These are phyloP conservation scores for Malurus melanocephalus DNA, from an alignment of 2,113 vertebrate species.

Conservation along the genomic window DNA sequence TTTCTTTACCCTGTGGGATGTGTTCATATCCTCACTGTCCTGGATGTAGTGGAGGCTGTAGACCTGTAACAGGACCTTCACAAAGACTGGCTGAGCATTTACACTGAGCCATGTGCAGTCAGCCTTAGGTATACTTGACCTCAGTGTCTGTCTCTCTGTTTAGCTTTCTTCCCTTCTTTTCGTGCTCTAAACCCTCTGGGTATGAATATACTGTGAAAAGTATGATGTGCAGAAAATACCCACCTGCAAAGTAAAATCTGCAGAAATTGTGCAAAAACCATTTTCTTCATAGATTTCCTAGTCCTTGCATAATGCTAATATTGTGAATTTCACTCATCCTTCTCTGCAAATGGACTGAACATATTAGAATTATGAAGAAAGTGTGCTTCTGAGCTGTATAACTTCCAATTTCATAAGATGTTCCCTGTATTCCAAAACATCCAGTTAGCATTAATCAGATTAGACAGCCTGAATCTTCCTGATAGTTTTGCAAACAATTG, in stretches of 20 bases:
- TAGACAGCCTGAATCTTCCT: slow-evolving; percentile 45
- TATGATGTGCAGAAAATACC: background rate
- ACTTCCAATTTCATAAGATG: background rate
- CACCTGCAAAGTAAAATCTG: background rate
- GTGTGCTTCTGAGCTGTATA: background rate
- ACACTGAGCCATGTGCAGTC: background rate
- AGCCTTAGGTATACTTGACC: background rate
- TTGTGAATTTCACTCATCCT: background rate
- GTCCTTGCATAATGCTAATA: background rate
- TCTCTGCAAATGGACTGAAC: background rate
- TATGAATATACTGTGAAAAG: background rate
- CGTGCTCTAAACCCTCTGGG: background rate
- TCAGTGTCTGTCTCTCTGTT: background rate
- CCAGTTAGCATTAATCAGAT: slow-evolving; percentile 23
- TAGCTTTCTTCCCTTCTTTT: background rate
- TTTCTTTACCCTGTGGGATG: background rate
- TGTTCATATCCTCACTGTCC: background rate
- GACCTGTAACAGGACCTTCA: background rate
- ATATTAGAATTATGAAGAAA: background rate
- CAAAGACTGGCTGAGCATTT: background rate
- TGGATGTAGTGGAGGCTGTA: background rate
- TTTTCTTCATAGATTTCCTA: background rate
- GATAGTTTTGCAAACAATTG: slow-evolving; percentile 37
- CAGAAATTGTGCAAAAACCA: background rate
- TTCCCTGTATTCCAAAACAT: background rate